A percentile compares a stretch with the other conserved stretches of the same genome.
Evolutionary conservation across 2,113 vertebrate genomes (phyloP).

Genomic region (Amphiprion percula): DNA sequence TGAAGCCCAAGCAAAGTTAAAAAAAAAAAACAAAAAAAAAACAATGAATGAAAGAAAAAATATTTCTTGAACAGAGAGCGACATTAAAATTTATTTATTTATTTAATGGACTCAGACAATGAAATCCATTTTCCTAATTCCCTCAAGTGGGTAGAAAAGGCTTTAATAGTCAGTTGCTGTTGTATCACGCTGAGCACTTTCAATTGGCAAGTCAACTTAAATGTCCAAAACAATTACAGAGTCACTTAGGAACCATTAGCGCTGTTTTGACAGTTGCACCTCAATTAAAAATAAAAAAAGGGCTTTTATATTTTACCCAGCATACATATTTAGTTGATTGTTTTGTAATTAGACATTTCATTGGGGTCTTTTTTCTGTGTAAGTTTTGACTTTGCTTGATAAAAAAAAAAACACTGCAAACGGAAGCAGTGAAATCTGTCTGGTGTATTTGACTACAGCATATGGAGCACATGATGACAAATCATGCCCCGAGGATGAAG

Average conservation of each 20-base stretch:
- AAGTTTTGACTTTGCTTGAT: neutral
- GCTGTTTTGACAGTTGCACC: slow-evolving; percentile 28
- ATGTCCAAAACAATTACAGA: slow-evolving; percentile 26
- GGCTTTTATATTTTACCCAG: slow-evolving; percentile 11
- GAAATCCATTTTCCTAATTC: slow-evolving; percentile 20
- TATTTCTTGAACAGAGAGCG: neutral
- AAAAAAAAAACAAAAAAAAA: neutral
- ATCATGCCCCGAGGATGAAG: too few relatives aligned
- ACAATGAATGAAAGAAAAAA: neutral
- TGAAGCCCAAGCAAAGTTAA: neutral
- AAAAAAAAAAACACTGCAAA: neutral
- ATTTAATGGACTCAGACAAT: slow-evolving; percentile 2
- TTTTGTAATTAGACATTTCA: slow-evolving; percentile 19
- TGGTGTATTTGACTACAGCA: too few relatives aligned
- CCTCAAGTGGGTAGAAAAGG: neutral
- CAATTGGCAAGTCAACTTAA: neutral
- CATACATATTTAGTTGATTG: neutral
- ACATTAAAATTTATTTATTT: neutral
- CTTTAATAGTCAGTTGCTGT: slow-evolving; percentile 16
- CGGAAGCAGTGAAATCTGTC: too few relatives aligned
- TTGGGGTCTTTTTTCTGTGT: neutral
- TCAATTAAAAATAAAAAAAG: slow-evolving; percentile 32
- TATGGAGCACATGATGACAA: too few relatives aligned
- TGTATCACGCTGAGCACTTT: slow-evolving; percentile 25
- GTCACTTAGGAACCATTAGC: slow-evolving; percentile 22